Conservation (phyloP, 2,797 vertebrate genomes). For the Chaetophractus vellerosus region DNA sequence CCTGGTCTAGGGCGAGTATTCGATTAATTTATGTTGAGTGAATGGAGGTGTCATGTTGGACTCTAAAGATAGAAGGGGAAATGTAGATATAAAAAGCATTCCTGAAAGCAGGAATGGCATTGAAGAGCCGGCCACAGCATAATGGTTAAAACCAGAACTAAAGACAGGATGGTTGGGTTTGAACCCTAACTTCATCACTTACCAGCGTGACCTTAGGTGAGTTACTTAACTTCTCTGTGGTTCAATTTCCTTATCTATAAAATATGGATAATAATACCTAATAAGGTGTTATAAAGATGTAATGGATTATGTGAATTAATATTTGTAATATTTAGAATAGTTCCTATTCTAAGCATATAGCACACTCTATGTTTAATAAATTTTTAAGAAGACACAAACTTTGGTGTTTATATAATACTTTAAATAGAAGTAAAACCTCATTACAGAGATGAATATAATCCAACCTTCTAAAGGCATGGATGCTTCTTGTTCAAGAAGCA, state of each 20-base stretch:
- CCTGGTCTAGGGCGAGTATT: neutral
- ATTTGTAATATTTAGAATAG: constrained; percentile 21
- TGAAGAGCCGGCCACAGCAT: neutral
- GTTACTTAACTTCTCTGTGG: too few relatives aligned
- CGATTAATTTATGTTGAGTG: neutral
- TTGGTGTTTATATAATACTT: constrained; percentile 17
- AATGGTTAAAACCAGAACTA: neutral
- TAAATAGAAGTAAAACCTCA: constrained; percentile 42
- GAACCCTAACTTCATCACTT: too few relatives aligned
- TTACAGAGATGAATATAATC: constrained; percentile 28
- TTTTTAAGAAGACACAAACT: neutral
- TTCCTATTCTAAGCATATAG: neutral
- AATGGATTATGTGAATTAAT: neutral
- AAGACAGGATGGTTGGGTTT: neutral
- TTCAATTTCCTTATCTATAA: too few relatives aligned
- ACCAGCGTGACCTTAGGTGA: too few relatives aligned
- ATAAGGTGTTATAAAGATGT: neutral
- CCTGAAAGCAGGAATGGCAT: neutral
- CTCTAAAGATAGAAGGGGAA: neutral
- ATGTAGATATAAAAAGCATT: constrained; percentile 21
- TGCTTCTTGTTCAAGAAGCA: neutral
- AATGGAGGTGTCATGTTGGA: neutral
- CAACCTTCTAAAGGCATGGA: constrained; percentile 38
- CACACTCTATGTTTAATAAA: neutral
- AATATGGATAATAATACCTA: neutral